A percentile compares a stretch with the other conserved stretches of the same genome.
Conservation (phyloP, 2,888 invertebrate genomes). For the Macropis europaea region DNA sequence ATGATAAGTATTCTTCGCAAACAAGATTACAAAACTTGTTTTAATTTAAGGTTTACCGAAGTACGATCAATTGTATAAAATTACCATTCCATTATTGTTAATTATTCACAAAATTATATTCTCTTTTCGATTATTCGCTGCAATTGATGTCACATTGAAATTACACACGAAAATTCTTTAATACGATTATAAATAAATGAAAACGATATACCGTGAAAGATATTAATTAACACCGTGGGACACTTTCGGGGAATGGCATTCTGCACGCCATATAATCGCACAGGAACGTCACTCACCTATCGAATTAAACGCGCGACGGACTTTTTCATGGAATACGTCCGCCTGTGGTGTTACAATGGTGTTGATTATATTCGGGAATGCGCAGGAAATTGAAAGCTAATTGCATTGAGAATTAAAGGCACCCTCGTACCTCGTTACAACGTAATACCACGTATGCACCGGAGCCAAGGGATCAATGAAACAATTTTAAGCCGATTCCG, state of each 20-base stretch:
- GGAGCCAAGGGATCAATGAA: constrained; percentile 52
- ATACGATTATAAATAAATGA: neutral
- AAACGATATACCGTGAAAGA: neutral
- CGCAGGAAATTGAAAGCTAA: constrained; percentile 58
- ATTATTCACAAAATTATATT: too few relatives aligned
- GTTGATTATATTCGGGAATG: constrained; percentile 32
- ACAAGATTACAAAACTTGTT: too few relatives aligned
- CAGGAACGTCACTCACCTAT: constrained; percentile 1
- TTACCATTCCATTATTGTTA: too few relatives aligned
- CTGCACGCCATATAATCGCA: too few relatives aligned
- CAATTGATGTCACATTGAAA: too few relatives aligned
- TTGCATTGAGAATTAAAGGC: constrained; percentile 62
- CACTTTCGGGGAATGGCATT: too few relatives aligned
- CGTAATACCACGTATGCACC: constrained; percentile 46
- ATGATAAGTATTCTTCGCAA: too few relatives aligned
- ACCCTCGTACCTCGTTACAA: constrained; percentile 55
- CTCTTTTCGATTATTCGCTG: too few relatives aligned
- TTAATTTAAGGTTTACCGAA: too few relatives aligned
- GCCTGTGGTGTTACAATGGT: neutral
- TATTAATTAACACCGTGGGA: constrained; percentile 13
- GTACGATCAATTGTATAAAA: too few relatives aligned
- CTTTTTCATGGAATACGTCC: neutral
- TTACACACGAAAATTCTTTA: too few relatives aligned
- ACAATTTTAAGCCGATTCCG: constrained; percentile 59
- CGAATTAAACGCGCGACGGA: constrained; percentile 4